phyloP scores from a whole-genome alignment of 2,113 vertebrate genomes.

The Python bivittatus region DNA sequence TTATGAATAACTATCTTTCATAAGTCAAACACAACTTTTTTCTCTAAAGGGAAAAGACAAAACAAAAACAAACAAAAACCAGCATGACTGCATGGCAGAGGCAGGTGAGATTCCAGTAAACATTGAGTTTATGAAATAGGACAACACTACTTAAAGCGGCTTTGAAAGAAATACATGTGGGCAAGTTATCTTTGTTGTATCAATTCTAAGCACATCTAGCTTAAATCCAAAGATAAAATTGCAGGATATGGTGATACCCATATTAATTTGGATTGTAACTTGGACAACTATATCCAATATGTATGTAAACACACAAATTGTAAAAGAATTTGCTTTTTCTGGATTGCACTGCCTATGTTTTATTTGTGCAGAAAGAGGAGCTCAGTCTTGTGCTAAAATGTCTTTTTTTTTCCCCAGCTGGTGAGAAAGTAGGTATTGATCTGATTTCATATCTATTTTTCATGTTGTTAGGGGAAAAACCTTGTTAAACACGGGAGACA shows the following conservation, averaged over 20 bases:
- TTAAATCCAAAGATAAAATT: not conserved
- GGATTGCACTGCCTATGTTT: too few relatives aligned
- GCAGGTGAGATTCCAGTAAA: not conserved
- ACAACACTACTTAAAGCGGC: not conserved
- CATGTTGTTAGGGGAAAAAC: too few relatives aligned
- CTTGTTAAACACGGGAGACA: too few relatives aligned
- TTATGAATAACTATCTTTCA: constrained; percentile 31
- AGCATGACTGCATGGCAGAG: not conserved
- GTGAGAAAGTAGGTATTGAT: not conserved
- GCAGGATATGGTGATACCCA: not conserved
- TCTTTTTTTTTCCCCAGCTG: too few relatives aligned
- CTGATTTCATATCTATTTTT: not conserved
- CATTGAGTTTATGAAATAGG: not conserved
- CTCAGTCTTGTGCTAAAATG: too few relatives aligned
- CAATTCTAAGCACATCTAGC: not conserved
- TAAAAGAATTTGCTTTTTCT: not conserved
- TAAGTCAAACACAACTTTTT: constrained; percentile 25
- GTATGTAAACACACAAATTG: not conserved
- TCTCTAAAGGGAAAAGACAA: not conserved
- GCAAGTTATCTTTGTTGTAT: not conserved
- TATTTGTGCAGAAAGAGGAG: too few relatives aligned
- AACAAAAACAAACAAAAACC: not conserved
- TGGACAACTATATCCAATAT: not conserved
- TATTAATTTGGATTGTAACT: not conserved
- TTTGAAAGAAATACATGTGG: not conserved